Conservation (phyloP, 2,797 vertebrate species). For the Lagocephalus sceleratus region DNA sequence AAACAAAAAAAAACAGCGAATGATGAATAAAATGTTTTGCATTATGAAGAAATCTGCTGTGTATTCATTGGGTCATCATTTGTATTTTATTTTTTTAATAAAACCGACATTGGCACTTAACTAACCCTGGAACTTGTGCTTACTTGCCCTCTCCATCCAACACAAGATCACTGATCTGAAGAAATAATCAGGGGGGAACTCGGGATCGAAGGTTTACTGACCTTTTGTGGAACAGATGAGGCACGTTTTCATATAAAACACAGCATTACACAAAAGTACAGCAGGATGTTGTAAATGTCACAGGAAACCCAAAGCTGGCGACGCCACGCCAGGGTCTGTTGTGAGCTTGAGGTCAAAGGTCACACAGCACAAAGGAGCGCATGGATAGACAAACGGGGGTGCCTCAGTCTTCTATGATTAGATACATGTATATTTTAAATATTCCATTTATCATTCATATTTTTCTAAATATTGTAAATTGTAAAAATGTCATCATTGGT, state of each 20-base stretch:
- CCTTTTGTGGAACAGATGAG: conserved; percentile 2
- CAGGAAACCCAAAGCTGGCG: not conserved
- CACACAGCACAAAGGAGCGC: too few species aligned
- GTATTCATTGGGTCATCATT: conserved; percentile 76
- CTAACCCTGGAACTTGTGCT: not conserved
- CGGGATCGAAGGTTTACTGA: too few species aligned
- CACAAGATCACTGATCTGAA: too few species aligned
- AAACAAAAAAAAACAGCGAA: conserved; percentile 51
- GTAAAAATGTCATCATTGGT: too few species aligned
- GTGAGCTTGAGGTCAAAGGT: too few species aligned
- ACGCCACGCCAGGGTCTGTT: too few species aligned
- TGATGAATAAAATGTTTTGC: conserved; percentile 46
- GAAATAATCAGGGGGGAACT: too few species aligned
- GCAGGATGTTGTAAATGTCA: not conserved
- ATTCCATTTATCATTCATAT: too few species aligned
- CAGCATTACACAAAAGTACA: not conserved
- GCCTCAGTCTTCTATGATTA: too few species aligned
- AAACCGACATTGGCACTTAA: conserved; percentile 68
- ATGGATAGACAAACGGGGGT: too few species aligned
- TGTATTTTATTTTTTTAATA: conserved; percentile 85
- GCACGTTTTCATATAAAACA: conserved; percentile 25
- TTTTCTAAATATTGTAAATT: too few species aligned
- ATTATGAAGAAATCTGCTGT: conserved; percentile 65
- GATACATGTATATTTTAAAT: too few species aligned
- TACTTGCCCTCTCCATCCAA: not conserved